Percentiles rank a stretch among this genome's conserved stretches.
Evolutionary conservation across 2,113 vertebrate species (phyloP).

Genomic region (Nanger granti): DNA sequence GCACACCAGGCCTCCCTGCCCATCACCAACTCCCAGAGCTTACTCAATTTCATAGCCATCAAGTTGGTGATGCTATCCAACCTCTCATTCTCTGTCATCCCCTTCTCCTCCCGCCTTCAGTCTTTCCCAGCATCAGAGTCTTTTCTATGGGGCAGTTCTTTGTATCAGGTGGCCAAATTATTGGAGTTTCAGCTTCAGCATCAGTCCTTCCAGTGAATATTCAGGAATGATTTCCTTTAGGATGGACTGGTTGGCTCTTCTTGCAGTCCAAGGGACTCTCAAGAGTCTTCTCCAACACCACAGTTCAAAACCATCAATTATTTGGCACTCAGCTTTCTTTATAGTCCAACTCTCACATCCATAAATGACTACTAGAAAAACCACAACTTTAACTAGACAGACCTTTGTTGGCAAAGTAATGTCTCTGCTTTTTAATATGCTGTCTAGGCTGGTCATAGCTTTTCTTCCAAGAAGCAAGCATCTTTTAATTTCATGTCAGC

Average conservation of each 20-base stretch:
- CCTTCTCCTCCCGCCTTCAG: not conserved
- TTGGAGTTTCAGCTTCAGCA: not conserved
- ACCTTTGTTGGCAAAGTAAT: not conserved
- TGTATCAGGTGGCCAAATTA: not conserved
- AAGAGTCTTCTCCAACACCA: not conserved
- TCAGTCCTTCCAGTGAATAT: not conserved
- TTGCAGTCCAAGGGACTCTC: not conserved
- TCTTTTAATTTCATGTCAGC: not conserved
- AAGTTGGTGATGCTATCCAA: not conserved
- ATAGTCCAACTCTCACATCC: not conserved
- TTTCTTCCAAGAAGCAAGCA: not conserved
- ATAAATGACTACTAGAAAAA: not conserved
- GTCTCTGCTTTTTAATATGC: not conserved
- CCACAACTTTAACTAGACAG: not conserved
- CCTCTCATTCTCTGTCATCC: not conserved
- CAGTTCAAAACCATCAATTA: not conserved
- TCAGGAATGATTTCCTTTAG: not conserved
- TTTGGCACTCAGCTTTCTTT: not conserved
- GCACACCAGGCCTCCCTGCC: not conserved
- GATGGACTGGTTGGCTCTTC: not conserved
- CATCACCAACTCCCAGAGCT: not conserved
- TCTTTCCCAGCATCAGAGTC: not conserved
- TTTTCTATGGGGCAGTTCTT: not conserved
- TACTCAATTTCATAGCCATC: not conserved
- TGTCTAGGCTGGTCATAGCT: not conserved